Base-by-base conservation (phyloP, 2,888 invertebrate species). In the Drosophila conformis region DNA sequence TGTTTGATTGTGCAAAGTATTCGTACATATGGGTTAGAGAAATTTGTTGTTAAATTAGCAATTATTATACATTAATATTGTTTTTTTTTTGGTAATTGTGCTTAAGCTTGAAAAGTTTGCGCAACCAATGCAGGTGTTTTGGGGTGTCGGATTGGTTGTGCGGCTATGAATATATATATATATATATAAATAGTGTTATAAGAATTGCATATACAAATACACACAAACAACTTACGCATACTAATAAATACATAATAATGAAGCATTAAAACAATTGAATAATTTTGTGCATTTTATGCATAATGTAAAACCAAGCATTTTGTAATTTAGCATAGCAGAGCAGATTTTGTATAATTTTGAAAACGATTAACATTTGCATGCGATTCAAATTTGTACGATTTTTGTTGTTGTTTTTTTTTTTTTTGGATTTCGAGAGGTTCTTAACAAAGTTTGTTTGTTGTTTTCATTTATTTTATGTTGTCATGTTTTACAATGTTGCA, bases 171-270 rank as follows among this genome's bases (percentile, higher is more conserved):
- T 51, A n/a, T 58, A n/a, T 13, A 46, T 18, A 46, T 15, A 31
- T 2, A 29, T 1, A 62, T n/a, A 46, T 36, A 46, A 13, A 13
- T 31, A 18, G 33, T 51, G 68, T 68, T 68, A 66, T 59, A 52
- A 61, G 33, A 72, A 67, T 53, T 48, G 56, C 65, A 78, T 83
- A 52, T 72, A 80, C 74, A 83, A 79, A 87, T 66, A 90, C 89
- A 90, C 90, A 90, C 90, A 90, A 91, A 91, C 91, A 88, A 89
- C 90, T 89, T 87, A 89, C 80, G 63, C 61, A 73, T 76, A 66
- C 62, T 72, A 78, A 49, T 29, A 57, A 49, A 63, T 67, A 65
- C 59, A 70, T 70, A 70, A 56, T 73, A 77, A 63, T 70, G 36
- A 83, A 88, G 88, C 86, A 82, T 88, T 88, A 86, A 83, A 78